Conservation (phyloP, 1,140 invertebrate genomes). For the Microplitis mediator region DNA sequence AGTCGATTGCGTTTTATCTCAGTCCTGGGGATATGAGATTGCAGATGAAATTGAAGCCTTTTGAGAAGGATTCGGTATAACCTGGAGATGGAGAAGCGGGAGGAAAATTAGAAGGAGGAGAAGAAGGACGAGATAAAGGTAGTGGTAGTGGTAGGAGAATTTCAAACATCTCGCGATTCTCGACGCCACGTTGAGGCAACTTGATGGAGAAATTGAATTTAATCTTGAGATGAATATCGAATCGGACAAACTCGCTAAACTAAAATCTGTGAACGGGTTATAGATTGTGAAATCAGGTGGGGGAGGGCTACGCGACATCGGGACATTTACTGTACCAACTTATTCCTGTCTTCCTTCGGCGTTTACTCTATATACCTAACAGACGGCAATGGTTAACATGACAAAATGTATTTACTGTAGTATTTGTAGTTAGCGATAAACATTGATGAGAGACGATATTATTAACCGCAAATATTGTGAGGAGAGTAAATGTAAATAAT, state of each 20-base stretch:
- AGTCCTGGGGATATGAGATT: neutral
- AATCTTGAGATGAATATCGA: slow-evolving; percentile 37
- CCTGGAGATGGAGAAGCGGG: slow-evolving; percentile 7
- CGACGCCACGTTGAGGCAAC: slow-evolving; percentile 11
- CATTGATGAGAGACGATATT: too few relatives aligned
- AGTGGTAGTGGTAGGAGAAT: neutral
- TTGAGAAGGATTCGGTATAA: neutral
- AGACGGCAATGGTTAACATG: too few relatives aligned
- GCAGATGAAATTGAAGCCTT: neutral
- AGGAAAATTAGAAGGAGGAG: neutral
- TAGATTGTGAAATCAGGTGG: too few relatives aligned
- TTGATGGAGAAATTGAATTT: slow-evolving; percentile 35
- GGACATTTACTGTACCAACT: too few relatives aligned
- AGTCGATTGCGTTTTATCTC: slow-evolving; percentile 26
- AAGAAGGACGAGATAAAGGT: neutral
- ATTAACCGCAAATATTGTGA: too few relatives aligned
- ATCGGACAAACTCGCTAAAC: slow-evolving; percentile 32
- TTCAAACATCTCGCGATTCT: slow-evolving; percentile 19
- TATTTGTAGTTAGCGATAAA: too few relatives aligned
- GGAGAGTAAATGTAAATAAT: too few relatives aligned
- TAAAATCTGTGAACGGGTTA: neutral
- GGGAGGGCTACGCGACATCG: too few relatives aligned
- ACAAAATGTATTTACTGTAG: too few relatives aligned
- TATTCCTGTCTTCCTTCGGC: too few relatives aligned
- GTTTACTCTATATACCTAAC: too few relatives aligned